Percentiles rank a stretch among this genome's conserved stretches.
Evolutionary conservation across 1,140 invertebrate species (phyloP).

Genomic region (Drusus annulatus): DNA sequence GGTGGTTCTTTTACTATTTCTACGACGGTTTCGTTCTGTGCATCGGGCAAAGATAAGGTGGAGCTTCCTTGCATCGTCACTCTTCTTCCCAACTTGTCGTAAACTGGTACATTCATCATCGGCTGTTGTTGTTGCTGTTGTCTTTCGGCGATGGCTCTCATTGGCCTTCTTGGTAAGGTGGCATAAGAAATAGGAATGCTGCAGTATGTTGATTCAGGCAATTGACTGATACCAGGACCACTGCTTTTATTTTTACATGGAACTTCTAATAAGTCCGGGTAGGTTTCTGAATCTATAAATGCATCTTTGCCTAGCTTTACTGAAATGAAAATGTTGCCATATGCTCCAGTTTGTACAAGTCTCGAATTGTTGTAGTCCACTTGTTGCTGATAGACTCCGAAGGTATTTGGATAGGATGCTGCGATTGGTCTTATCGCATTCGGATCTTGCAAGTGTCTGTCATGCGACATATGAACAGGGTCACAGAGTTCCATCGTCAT

Average conservation of each 20-base stretch:
- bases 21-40: conserved; percentile 56
- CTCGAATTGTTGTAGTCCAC: conserved; percentile 62
- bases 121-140: conserved; percentile 63
- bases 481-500: conserved; percentile 68
- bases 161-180: conserved; percentile 73
- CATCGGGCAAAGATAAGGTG: conserved; percentile 84
- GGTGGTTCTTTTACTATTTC: conserved; percentile 48
- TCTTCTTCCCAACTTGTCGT: conserved; percentile 91
- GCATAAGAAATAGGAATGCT: conserved; percentile 70
- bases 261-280: conserved; percentile 84
- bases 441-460: conserved; percentile 75
- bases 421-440: conserved; percentile 59
- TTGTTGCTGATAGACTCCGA: conserved; percentile 61
- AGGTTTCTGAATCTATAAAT: conserved; percentile 74
- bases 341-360: conserved; percentile 61
- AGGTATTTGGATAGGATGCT: conserved; percentile 53
- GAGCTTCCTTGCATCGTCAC: conserved; percentile 90
- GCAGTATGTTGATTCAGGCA: conserved; percentile 59
- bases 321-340: conserved; percentile 83
- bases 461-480: conserved; percentile 85
- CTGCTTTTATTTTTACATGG: conserved; percentile 71
- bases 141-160: conserved; percentile 65
- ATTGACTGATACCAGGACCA: conserved; percentile 63
- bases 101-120: conserved; percentile 70
- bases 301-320: conserved; percentile 81